These are phyloP conservation scores for Agrenia bidenticulata DNA, from an alignment of 2,888 invertebrate species.

Conservation along the genomic window DNA sequence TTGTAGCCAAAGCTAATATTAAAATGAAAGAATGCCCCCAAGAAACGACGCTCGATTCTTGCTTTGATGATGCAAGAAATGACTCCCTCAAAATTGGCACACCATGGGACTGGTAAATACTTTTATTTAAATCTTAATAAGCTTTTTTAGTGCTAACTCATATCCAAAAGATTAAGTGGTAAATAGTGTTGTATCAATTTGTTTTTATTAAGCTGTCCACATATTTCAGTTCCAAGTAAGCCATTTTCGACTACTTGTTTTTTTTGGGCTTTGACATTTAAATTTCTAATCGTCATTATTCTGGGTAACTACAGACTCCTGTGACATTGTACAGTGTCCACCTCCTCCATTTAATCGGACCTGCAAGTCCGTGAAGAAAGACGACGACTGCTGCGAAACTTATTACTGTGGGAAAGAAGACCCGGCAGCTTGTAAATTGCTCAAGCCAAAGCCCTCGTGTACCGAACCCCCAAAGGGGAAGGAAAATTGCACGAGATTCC, in stretches of 20 bases:
- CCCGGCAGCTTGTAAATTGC: slow-evolving; percentile 39
- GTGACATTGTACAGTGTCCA: slow-evolving; percentile 41
- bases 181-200: no score
- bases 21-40: slow-evolving; percentile 30
- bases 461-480: slow-evolving; percentile 44
- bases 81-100: slow-evolving; percentile 44
- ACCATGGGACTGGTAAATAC: slow-evolving; percentile 46
- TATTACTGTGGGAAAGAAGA: slow-evolving; percentile 46
- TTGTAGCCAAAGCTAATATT: slow-evolving; percentile 11
- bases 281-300: no score
- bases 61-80: slow-evolving; percentile 18
- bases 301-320: slow-evolving; percentile 45
- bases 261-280: neutral
- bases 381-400: slow-evolving; percentile 45
- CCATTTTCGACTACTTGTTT: neutral
- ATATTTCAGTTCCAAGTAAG: neutral
- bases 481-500: slow-evolving; percentile 46
- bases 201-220: neutral
- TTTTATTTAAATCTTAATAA: no score
- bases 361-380: slow-evolving; percentile 29
- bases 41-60: slow-evolving; percentile 25
- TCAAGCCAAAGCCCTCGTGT: slow-evolving; percentile 42
- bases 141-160: no score
- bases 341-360: slow-evolving; percentile 44
- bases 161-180: no score